Percentiles rank a stretch among this genome's conserved stretches.
Evolutionary conservation across 2,888 invertebrate species (phyloP).

Genomic region (Mythimna albipuncta): DNA sequence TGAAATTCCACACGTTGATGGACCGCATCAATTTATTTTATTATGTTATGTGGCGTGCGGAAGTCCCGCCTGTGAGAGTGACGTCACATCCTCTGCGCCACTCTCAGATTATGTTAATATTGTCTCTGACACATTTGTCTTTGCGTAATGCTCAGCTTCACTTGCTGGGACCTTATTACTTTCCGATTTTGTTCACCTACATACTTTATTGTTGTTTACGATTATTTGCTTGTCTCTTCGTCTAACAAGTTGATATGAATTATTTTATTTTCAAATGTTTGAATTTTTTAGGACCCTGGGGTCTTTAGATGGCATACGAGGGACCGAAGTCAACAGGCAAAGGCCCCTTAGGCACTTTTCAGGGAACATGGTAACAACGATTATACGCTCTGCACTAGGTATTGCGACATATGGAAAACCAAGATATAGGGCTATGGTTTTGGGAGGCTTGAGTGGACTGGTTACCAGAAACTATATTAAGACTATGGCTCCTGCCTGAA

Average conservation of each 20-base stretch:
- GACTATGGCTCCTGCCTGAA: too few relatives aligned
- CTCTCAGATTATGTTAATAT: constrained; percentile 88
- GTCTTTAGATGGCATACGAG: too few relatives aligned
- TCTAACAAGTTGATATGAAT: constrained; percentile 44
- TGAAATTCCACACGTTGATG: constrained; percentile 75
- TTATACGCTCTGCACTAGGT: too few relatives aligned
- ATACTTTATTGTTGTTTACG: constrained; percentile 80
- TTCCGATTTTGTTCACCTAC: constrained; percentile 81
- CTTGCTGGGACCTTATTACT: constrained; percentile 79
- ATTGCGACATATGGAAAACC: too few relatives aligned
- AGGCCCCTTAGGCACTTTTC: too few relatives aligned
- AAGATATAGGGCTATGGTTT: too few relatives aligned
- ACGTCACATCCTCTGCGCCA: constrained; percentile 84
- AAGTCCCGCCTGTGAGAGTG: constrained; percentile 70
- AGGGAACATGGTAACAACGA: too few relatives aligned
- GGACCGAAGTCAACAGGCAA: too few relatives aligned
- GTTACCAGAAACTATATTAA: too few relatives aligned
- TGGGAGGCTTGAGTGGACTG: too few relatives aligned
- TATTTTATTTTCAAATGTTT: neutral
- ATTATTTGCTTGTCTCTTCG: constrained; percentile 65
- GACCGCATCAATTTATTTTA: constrained; percentile 76
- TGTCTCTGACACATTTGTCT: constrained; percentile 87
- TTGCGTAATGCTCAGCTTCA: constrained; percentile 82
- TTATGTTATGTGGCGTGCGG: constrained; percentile 69
- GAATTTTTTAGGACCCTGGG: too few relatives aligned